Conservation (phyloP, 2,797 vertebrate species). For the Ptychobarbus kaznakovi region DNA sequence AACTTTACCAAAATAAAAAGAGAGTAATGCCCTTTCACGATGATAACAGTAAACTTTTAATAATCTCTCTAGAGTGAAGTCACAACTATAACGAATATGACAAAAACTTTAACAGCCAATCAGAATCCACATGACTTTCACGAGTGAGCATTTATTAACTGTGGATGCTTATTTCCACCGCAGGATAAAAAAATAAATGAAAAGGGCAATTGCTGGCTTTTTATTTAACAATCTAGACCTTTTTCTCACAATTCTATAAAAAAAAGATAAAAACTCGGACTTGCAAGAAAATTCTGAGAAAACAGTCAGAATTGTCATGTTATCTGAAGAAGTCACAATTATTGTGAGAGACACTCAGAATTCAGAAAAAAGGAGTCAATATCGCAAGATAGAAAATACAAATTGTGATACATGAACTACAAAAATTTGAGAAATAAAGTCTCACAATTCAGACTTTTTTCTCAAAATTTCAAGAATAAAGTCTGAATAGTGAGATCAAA, state of each 20-base stretch:
- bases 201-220: neutral
- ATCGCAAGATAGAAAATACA: neutral
- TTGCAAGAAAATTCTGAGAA: neutral
- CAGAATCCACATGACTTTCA: neutral
- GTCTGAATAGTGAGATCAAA: neutral
- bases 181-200: neutral
- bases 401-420: too few species aligned
- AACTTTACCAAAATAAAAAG: neutral
- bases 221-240: neutral
- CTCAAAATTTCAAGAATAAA: neutral
- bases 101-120: neutral
- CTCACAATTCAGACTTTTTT: neutral
- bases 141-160: neutral
- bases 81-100: neutral
- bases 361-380: neutral
- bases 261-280: neutral
- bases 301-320: neutral
- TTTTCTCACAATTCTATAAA: neutral
- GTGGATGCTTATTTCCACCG: neutral
- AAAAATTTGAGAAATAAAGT: neutral
- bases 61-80: neutral
- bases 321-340: neutral
- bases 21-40: neutral
- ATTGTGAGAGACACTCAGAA: neutral
- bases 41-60: neutral